These are phyloP conservation scores for Macaca mulatta DNA, from an alignment of 2,113 vertebrate species.

Conservation along the genomic window DNA sequence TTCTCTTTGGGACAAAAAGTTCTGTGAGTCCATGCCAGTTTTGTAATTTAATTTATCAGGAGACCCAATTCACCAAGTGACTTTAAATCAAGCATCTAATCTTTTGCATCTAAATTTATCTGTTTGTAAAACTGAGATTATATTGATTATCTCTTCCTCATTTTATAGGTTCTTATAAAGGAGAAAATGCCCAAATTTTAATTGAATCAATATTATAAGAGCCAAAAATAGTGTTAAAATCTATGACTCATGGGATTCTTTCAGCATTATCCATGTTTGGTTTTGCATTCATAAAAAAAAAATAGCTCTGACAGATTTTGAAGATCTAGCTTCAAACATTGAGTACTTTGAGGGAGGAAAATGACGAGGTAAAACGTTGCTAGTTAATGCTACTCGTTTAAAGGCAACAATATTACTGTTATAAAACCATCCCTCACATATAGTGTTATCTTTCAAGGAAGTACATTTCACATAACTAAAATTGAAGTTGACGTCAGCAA, in stretches of 20 bases:
- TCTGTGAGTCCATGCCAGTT: not conserved
- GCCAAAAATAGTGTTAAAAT: not conserved
- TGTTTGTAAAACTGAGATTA: conserved; percentile 8
- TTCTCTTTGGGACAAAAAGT: conserved; percentile 20
- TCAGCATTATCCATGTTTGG: not conserved
- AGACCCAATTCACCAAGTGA: not conserved
- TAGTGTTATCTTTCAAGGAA: not conserved
- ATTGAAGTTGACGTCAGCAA: not conserved
- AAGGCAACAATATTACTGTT: not conserved
- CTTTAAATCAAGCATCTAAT: not conserved
- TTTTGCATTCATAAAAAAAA: conserved; percentile 32
- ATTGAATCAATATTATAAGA: not conserved
- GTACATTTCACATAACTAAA: not conserved
- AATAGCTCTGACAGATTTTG: not conserved
- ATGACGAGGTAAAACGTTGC: not conserved
- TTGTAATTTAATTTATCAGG: conserved; percentile 5
- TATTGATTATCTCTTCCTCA: not conserved
- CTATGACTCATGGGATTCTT: not conserved
- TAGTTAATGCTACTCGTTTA: conserved; percentile 27
- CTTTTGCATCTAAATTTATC: not conserved
- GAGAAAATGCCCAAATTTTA: not conserved
- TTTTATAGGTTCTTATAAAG: conserved; percentile 11
- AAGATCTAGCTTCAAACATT: not conserved
- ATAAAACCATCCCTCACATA: not conserved
- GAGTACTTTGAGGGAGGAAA: not conserved